Conservation (phyloP, 92 coral and sea anemone genomes). For the Pocillopora grandis region DNA sequence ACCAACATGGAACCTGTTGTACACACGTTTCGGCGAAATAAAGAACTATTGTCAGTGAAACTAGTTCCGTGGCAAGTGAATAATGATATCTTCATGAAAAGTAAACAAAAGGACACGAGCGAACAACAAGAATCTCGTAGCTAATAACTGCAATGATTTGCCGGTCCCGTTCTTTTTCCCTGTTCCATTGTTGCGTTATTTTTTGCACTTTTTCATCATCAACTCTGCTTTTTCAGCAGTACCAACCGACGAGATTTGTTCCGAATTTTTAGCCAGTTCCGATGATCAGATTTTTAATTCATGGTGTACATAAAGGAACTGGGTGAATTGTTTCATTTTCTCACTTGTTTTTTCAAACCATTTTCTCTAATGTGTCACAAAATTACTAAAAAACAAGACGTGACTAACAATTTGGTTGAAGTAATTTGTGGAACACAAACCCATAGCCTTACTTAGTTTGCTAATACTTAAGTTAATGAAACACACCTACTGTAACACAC, state of each 20-base stretch:
- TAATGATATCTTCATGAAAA: constrained; percentile 14
- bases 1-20: constrained; percentile 27
- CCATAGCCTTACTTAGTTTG: neutral
- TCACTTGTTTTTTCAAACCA: neutral
- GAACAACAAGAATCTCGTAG: constrained; percentile 2
- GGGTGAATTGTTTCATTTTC: neutral
- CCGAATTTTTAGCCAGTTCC: neutral
- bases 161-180: neutral
- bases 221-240: neutral
- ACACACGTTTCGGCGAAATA: constrained; percentile 33
- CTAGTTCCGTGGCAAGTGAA: constrained; percentile 12
- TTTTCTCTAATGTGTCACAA: neutral
- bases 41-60: constrained; percentile 7
- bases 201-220: neutral
- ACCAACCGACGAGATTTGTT: neutral
- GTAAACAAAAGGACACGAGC: constrained; percentile 34
- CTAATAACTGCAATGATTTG: neutral
- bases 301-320: neutral
- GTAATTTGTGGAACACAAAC: neutral
- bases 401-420: neutral
- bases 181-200: neutral
- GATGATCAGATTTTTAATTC: neutral
- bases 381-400: neutral
- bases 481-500: neutral
- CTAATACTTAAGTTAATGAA: neutral